Percentiles rank a stretch among this genome's conserved stretches.
phyloP scores from a whole-genome alignment of 1,140 invertebrate genomes.

The Phthorimaea operculella region DNA sequence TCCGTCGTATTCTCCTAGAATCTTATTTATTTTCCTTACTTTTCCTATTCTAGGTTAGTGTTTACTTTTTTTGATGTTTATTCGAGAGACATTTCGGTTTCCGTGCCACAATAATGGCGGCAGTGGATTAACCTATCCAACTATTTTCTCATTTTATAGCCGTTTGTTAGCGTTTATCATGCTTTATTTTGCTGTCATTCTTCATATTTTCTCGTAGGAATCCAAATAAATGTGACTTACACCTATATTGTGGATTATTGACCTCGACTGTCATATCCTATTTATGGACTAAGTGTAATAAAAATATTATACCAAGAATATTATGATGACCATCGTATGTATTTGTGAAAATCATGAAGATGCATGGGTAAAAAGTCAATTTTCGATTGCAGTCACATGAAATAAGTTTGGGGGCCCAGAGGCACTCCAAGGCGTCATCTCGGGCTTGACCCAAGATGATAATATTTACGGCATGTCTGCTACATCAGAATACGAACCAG shows the following conservation, averaged over 20 bases:
- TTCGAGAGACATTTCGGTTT: conserved; percentile 57
- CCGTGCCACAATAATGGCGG: conserved; percentile 66
- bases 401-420: conserved; percentile 55
- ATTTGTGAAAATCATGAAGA: conserved; percentile 41
- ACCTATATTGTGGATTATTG: conserved; percentile 58
- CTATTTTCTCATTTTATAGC: conserved; percentile 41
- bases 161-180: conserved; percentile 21
- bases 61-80: conserved; percentile 66
- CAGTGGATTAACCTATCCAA: conserved; percentile 63
- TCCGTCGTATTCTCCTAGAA: neutral
- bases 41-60: conserved; percentile 48
- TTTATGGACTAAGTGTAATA: conserved; percentile 37
- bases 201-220: conserved; percentile 57
- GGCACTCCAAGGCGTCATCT: conserved; percentile 55
- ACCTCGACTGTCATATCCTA: conserved; percentile 57
- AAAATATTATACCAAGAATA: conserved; percentile 57
- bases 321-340: conserved; percentile 40
- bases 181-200: conserved; percentile 42
- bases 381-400: conserved; percentile 64
- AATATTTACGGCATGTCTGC: conserved; percentile 66
- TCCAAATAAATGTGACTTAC: conserved; percentile 50
- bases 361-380: conserved; percentile 53
- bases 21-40: conserved; percentile 12
- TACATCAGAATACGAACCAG: conserved; percentile 63
- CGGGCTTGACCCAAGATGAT: conserved; percentile 65